Evolutionary conservation across 1,140 invertebrate genomes (phyloP).

Genomic region (Bombus affinis): DNA sequence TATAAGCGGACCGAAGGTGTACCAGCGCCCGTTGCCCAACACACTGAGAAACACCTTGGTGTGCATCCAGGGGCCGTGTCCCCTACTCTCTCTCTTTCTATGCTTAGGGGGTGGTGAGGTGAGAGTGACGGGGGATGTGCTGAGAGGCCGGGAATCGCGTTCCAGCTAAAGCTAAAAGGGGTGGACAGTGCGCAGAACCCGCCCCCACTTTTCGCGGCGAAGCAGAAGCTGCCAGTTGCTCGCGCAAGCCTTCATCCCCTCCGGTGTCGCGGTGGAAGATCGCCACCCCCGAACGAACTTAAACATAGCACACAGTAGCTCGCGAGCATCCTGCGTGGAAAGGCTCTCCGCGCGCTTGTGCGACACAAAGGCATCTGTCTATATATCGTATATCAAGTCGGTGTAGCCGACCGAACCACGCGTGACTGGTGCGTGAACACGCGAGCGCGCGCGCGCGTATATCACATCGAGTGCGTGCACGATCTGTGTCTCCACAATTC

Average conservation of each 20-base stretch:
- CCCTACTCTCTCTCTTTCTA: slow-evolving; percentile 46
- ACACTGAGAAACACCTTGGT: slow-evolving; percentile 55
- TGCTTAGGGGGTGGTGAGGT: slow-evolving; percentile 52
- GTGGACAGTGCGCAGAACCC: slow-evolving; percentile 82
- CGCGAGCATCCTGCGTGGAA: slow-evolving; percentile 77
- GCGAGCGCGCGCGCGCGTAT: slow-evolving; percentile 62
- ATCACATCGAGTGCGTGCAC: slow-evolving; percentile 35
- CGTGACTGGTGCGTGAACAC: slow-evolving; percentile 55
- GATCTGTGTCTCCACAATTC: slow-evolving; percentile 1
- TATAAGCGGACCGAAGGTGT: slow-evolving; percentile 50
- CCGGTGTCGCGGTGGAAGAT: slow-evolving; percentile 62
- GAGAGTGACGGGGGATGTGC: slow-evolving; percentile 63
- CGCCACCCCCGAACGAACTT: slow-evolving; percentile 76
- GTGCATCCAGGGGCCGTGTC: slow-evolving; percentile 72
- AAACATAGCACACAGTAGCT: slow-evolving; percentile 82
- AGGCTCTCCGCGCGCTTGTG: slow-evolving; percentile 69
- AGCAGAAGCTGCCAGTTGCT: slow-evolving; percentile 73
- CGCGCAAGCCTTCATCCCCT: slow-evolving; percentile 77
- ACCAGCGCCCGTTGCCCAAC: slow-evolving; percentile 59
- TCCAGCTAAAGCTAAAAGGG: slow-evolving; percentile 73
- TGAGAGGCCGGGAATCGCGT: slow-evolving; percentile 74
- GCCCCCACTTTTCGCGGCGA: slow-evolving; percentile 80
- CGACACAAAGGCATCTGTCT: slow-evolving; percentile 19
- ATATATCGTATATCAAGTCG: slow-evolving; percentile 40
- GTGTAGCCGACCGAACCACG: slow-evolving; percentile 37